A percentile compares a stretch with the other conserved stretches of the same genome.
These are phyloP conservation scores for Triops longicaudatus DNA, from an alignment of 1,140 invertebrate genomes.

Conservation along the genomic window DNA sequence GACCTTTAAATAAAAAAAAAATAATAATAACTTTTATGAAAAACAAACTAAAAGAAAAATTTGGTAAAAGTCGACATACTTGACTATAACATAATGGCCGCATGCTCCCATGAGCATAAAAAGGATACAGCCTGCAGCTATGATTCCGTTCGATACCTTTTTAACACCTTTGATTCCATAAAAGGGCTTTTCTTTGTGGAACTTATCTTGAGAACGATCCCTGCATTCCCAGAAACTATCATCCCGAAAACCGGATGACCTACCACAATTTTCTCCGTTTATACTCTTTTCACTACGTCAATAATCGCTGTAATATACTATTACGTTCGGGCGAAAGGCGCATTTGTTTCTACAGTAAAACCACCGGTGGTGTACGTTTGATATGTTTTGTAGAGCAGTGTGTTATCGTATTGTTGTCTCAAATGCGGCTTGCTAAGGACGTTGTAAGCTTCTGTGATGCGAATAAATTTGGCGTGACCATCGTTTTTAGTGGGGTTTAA, in stretches of 20 bases:
- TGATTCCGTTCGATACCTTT: slow-evolving; percentile 47
- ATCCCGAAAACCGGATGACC: slow-evolving; percentile 31
- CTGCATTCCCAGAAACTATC: slow-evolving; percentile 31
- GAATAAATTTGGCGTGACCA: slow-evolving; percentile 48
- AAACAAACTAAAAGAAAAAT: not conserved
- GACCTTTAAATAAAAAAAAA: not conserved
- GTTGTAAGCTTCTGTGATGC: slow-evolving; percentile 54
- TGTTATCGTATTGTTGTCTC: slow-evolving; percentile 48
- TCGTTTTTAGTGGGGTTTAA: slow-evolving; percentile 43
- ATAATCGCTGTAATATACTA: not conserved
- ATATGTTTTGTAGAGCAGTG: slow-evolving; percentile 21
- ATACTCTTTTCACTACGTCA: not conserved
- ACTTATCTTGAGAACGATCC: slow-evolving; percentile 27
- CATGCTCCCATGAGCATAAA: slow-evolving; percentile 44
- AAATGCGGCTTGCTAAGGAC: slow-evolving; percentile 47
- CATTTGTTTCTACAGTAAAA: slow-evolving; percentile 24
- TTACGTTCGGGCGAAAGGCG: slow-evolving; percentile 14
- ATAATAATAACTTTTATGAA: not conserved
- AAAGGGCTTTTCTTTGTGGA: slow-evolving; percentile 36
- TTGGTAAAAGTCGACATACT: slow-evolving; percentile 40
- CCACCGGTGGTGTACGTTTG: not conserved
- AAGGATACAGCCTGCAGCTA: slow-evolving; percentile 45
- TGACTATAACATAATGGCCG: slow-evolving; percentile 48
- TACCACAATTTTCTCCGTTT: slow-evolving; percentile 9
- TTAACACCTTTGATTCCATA: slow-evolving; percentile 51